Evolutionary conservation across 1,140 invertebrate genomes (phyloP).

Genomic region (Drosophila tsacasi): DNA sequence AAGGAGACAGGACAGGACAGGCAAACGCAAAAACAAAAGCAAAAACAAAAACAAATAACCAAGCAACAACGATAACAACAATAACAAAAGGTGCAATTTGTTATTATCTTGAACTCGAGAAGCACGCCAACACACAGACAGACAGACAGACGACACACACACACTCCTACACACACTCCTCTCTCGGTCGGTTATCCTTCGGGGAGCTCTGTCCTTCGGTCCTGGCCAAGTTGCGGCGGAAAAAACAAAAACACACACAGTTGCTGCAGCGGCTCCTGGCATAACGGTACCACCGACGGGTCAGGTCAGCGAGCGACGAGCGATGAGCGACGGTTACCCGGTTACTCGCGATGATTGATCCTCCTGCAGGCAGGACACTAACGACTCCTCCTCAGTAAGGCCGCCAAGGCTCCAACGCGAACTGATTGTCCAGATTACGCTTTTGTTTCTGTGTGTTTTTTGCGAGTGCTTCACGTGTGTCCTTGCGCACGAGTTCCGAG

Average conservation of each 20-base stretch:
- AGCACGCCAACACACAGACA: neutral
- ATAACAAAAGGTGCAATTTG: constrained; percentile 24
- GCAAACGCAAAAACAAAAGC: neutral
- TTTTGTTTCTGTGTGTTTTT: constrained; percentile 10
- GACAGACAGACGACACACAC: neutral
- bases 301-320: constrained; percentile 7
- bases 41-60: constrained; percentile 10
- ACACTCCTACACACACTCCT: too few relatives aligned
- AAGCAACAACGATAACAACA: neutral
- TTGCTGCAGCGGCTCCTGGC: constrained; percentile 38
- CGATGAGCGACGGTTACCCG: constrained; percentile 7
- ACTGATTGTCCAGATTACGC: neutral
- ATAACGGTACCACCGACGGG: constrained; percentile 39
- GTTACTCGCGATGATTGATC: constrained; percentile 16
- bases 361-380: neutral
- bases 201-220: constrained; percentile 13
- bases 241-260: constrained; percentile 41
- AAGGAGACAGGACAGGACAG: constrained; percentile 2
- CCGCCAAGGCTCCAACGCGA: neutral
- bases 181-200: constrained; percentile 3
- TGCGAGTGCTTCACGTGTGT: constrained; percentile 1
- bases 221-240: constrained; percentile 13
- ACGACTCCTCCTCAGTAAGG: neutral
- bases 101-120: constrained; percentile 17
- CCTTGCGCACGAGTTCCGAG: too few relatives aligned